Base-by-base conservation (phyloP, 1,140 invertebrate species). In the Mercenaria mercenaria region DNA sequence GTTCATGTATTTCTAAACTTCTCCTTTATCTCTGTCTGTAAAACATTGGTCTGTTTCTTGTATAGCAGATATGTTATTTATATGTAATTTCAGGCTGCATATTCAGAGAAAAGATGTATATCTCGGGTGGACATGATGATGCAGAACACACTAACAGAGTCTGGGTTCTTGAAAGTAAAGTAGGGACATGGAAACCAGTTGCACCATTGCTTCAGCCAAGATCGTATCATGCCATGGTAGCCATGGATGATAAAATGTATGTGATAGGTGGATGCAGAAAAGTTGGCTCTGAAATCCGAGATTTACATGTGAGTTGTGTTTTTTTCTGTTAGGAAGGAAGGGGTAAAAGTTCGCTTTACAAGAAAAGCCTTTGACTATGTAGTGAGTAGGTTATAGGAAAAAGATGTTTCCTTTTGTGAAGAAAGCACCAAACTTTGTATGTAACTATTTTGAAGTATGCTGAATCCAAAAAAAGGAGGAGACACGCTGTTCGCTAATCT, bases 241-340 rank as follows among this genome's bases (percentile, higher is more conserved):
- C 34, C 10, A 72, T 72, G 29, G 67, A 39, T 37, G 37, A 72
- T 39, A 37, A 39, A 23, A 72, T 72, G 67, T 72, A 72, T 72
- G 67, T 72, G 29, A 20, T 72, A 20, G 67, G 67, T 39, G 67
- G 67, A 72, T 72, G 67, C 37, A 4, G 13, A 18, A 72, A 72
- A 72, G 23, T 18, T 39, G 67, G 67, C 4, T 32, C 20, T 72
- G 18, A 11, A 72, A 72, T 72, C 29, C 37, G 10, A 72, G 67
- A 72, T 41, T 72, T 72, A 72, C 29, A 29, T 39, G 67, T 72
- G 39, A 72, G 67, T 39, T 39, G 11, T 67, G n/a, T n/a, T n/a
- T n/a, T n/a, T n/a, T n/a, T n/a, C n/a, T n/a, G n/a, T 11, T 11
- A 50, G 47, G 10, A 50, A n/a, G n/a, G n/a, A n/a, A n/a, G n/a